Evolutionary conservation across 2,888 invertebrate genomes (phyloP).

Genomic region (Orchesella flavescens): DNA sequence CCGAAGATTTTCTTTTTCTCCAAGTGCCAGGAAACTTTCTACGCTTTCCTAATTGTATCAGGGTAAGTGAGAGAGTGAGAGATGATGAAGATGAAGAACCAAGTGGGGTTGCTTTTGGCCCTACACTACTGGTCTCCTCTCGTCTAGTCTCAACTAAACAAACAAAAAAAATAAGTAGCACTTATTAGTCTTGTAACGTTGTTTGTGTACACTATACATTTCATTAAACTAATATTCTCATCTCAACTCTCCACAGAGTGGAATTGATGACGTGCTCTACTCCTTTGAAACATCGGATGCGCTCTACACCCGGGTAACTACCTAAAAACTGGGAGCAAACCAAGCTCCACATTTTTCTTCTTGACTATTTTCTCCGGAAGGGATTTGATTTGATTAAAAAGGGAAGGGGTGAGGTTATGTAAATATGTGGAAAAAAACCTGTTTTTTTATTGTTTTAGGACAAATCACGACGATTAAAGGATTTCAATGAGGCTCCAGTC

Average conservation of each 20-base stretch:
- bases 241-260: slow-evolving; percentile 48
- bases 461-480: slow-evolving; percentile 4
- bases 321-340: too few species aligned
- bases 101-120: too few species aligned
- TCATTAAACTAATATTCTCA: too few species aligned
- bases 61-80: slow-evolving; percentile 41
- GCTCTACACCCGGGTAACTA: slow-evolving; percentile 13
- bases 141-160: too few species aligned
- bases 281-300: slow-evolving; percentile 67
- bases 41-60: slow-evolving; percentile 59
- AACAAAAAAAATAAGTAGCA: too few species aligned
- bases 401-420: not conserved
- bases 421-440: not conserved
- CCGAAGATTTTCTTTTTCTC: slow-evolving; percentile 63
- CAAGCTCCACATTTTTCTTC: too few species aligned
- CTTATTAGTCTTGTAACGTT: too few species aligned
- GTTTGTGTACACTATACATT: too few species aligned
- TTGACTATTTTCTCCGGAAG: not conserved
- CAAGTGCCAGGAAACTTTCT: slow-evolving; percentile 64
- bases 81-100: not conserved
- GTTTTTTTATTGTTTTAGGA: slow-evolving; percentile 6
- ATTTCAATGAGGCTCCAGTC: slow-evolving; percentile 15
- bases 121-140: too few species aligned
- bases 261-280: slow-evolving; percentile 66
- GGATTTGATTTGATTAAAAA: not conserved